These are phyloP conservation scores for Sebastes alutus DNA, from an alignment of 2,797 vertebrate genomes.

Conservation along the genomic window DNA sequence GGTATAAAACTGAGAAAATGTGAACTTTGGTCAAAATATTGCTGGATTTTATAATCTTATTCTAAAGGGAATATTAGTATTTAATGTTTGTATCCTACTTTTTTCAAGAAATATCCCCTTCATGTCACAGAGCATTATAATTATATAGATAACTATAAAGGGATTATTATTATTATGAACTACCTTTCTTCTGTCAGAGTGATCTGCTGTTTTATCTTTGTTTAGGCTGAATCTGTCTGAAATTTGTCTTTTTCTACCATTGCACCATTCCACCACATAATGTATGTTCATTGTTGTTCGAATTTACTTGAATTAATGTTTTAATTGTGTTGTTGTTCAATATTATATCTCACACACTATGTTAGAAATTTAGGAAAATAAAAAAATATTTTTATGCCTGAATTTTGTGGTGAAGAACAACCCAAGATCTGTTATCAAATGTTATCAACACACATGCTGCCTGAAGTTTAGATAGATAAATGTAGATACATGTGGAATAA, in stretches of 20 bases:
- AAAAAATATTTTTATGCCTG: slow-evolving; percentile 24
- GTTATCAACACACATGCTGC: neutral
- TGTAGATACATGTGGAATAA: neutral
- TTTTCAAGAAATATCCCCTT: neutral
- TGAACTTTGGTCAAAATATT: slow-evolving; percentile 29
- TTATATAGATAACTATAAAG: neutral
- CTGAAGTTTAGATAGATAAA: neutral
- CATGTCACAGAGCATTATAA: neutral
- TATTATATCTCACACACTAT: neutral
- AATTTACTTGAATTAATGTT: slow-evolving; percentile 48
- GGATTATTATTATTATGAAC: neutral
- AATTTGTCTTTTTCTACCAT: neutral
- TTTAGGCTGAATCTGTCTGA: neutral
- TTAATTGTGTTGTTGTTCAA: neutral
- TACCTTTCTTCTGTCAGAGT: neutral
- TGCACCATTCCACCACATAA: too few relatives aligned
- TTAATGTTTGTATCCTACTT: neutral
- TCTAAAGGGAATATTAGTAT: slow-evolving; percentile 22
- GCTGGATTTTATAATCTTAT: slow-evolving; percentile 8
- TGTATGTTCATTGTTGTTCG: neutral
- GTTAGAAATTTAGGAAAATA: slow-evolving; percentile 8
- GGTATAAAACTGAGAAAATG: slow-evolving; percentile 32
- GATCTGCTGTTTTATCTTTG: neutral
- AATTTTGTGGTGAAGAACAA: neutral
- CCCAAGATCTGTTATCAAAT: neutral